phyloP scores from a whole-genome alignment of 2,113 vertebrate species.

The Mustela lutreola region DNA sequence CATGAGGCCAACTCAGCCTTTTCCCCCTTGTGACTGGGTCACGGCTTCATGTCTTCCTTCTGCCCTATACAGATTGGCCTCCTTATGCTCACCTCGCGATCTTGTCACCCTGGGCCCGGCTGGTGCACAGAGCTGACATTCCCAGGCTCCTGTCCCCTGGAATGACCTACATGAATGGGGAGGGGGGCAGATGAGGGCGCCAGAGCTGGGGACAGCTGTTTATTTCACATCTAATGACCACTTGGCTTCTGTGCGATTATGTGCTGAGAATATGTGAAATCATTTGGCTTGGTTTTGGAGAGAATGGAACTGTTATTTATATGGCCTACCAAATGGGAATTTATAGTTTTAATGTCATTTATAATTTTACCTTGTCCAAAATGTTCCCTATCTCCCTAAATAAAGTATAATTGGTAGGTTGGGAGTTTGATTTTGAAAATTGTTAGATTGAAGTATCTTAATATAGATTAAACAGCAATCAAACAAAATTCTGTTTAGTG shows the following conservation, averaged over 20 bases:
- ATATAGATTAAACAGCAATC: slow-evolving; percentile 66
- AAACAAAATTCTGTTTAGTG: slow-evolving; percentile 63
- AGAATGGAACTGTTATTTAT: neutral
- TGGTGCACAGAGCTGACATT: neutral
- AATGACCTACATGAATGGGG: neutral
- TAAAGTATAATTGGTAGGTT: slow-evolving; percentile 72
- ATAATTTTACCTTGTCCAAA: slow-evolving; percentile 53
- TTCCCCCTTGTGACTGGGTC: neutral
- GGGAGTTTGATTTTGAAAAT: slow-evolving; percentile 59
- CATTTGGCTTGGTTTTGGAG: neutral
- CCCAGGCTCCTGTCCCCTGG: neutral
- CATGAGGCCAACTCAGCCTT: neutral
- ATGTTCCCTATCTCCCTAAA: slow-evolving; percentile 40
- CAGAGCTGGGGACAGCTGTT: slow-evolving; percentile 51
- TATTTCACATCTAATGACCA: slow-evolving; percentile 38
- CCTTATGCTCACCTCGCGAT: neutral
- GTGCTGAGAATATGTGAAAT: neutral
- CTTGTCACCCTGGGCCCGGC: neutral
- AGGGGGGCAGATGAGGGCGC: neutral
- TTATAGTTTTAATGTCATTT: neutral
- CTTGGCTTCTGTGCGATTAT: neutral
- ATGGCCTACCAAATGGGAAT: neutral
- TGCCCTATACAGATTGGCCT: neutral
- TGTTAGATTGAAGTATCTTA: slow-evolving; percentile 42
- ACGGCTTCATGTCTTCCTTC: neutral